phyloP scores from a whole-genome alignment of 2,797 vertebrate species.

The Lepilemur ruficaudatus region DNA sequence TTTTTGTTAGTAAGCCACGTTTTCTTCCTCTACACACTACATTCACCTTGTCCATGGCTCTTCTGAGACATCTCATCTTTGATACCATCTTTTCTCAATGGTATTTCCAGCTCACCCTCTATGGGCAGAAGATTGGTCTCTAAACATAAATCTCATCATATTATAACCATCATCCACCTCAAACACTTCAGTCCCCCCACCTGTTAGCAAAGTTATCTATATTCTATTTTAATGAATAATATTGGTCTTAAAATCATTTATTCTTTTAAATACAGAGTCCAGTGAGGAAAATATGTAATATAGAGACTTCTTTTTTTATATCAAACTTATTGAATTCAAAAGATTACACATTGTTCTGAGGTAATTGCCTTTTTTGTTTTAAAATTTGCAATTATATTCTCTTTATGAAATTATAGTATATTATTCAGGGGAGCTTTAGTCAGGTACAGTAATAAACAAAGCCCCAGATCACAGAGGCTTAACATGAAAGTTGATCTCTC shows the following conservation, averaged over 20 bases:
- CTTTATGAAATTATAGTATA: not conserved
- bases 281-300: not conserved
- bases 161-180: not conserved
- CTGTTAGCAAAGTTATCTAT: not conserved
- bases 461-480: not conserved
- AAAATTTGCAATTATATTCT: not conserved
- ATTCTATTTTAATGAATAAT: conserved; percentile 21
- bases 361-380: not conserved
- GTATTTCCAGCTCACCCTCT: not conserved
- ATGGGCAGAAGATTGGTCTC: not conserved
- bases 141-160: not conserved
- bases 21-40: not conserved
- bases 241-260: not conserved
- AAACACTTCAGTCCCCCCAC: not conserved
- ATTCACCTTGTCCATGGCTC: not conserved
- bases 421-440: not conserved
- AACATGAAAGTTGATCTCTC: not conserved
- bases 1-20: not conserved
- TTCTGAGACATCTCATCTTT: not conserved
- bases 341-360: not conserved
- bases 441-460: not conserved
- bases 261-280: not conserved
- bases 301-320: not conserved
- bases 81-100: not conserved
- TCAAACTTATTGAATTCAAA: not conserved